Percentiles rank a stretch among this genome's conserved stretches.
These are phyloP conservation scores for Rhinichthys osculus DNA, from an alignment of 2,797 vertebrate species.

Conservation along the genomic window DNA sequence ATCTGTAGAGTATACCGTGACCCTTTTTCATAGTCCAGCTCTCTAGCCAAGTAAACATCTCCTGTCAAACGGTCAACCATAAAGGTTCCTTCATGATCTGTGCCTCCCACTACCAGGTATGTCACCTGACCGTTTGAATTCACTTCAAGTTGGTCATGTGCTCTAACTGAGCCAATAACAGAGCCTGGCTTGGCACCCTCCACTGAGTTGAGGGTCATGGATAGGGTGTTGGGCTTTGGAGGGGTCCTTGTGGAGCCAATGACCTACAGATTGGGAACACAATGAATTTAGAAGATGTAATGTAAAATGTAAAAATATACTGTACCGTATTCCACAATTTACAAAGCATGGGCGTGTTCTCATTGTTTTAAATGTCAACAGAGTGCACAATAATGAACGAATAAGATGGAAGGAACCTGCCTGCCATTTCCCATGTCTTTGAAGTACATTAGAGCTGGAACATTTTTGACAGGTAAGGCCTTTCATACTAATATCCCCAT, in stretches of 20 bases:
- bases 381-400: slow-evolving; percentile 12
- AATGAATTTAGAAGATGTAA: not conserved
- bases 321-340: not conserved
- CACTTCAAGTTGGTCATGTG: slow-evolving; percentile 70
- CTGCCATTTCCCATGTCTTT: slow-evolving; percentile 51
- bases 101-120: slow-evolving; percentile 90
- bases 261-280: slow-evolving; percentile 75
- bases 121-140: slow-evolving; percentile 78
- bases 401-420: slow-evolving; percentile 30
- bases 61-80: slow-evolving; percentile 90
- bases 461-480: slow-evolving; percentile 50
- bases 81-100: slow-evolving; percentile 87
- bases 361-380: slow-evolving; percentile 7
- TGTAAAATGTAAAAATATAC: not conserved
- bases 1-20: slow-evolving; percentile 85
- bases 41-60: slow-evolving; percentile 86
- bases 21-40: slow-evolving; percentile 91
- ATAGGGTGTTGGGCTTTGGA: slow-evolving; percentile 79
- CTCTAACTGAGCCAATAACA: slow-evolving; percentile 85
- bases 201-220: slow-evolving; percentile 83
- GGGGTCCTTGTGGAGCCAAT: slow-evolving; percentile 76
- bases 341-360: slow-evolving; percentile 4
- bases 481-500: slow-evolving; percentile 52
- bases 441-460: slow-evolving; percentile 41
- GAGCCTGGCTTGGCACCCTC: slow-evolving; percentile 91